Conservation (phyloP, 2,797 vertebrate genomes). For the Trematomus bernacchii region DNA sequence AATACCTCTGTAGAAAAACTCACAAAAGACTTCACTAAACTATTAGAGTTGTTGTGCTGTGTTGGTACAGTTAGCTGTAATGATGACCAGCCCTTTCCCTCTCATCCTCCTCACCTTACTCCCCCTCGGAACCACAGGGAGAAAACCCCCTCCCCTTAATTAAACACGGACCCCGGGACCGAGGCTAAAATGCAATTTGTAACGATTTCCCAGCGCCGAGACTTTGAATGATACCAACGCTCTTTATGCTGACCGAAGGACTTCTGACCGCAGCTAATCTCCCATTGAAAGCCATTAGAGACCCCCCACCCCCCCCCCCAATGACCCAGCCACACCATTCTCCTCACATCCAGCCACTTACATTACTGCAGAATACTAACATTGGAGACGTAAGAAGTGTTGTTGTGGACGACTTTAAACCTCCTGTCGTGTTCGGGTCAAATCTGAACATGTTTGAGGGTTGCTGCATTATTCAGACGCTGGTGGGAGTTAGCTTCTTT, state of each 20-base stretch:
- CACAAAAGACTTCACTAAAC: neutral
- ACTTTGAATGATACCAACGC: slow-evolving; percentile 79
- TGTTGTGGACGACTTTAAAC: too few species aligned
- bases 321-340: slow-evolving; percentile 20
- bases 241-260: slow-evolving; percentile 85
- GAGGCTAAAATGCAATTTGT: slow-evolving; percentile 82
- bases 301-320: slow-evolving; percentile 43
- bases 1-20: neutral
- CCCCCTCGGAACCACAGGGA: slow-evolving; percentile 50
- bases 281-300: slow-evolving; percentile 82
- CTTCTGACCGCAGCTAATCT: slow-evolving; percentile 84
- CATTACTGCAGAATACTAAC: neutral
- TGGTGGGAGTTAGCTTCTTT: slow-evolving; percentile 29
- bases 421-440: too few species aligned
- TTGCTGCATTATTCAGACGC: slow-evolving; percentile 6
- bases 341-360: slow-evolving; percentile 22
- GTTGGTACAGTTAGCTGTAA: neutral
- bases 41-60: neutral
- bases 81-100: neutral
- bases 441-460: too few species aligned
- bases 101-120: slow-evolving; percentile 25
- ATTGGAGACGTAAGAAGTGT: too few species aligned
- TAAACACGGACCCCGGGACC: slow-evolving; percentile 80
- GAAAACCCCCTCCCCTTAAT: slow-evolving; percentile 84
- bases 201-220: slow-evolving; percentile 78